Conservation (phyloP, 1,140 invertebrate genomes). For the Hylyphantes graminicola region DNA sequence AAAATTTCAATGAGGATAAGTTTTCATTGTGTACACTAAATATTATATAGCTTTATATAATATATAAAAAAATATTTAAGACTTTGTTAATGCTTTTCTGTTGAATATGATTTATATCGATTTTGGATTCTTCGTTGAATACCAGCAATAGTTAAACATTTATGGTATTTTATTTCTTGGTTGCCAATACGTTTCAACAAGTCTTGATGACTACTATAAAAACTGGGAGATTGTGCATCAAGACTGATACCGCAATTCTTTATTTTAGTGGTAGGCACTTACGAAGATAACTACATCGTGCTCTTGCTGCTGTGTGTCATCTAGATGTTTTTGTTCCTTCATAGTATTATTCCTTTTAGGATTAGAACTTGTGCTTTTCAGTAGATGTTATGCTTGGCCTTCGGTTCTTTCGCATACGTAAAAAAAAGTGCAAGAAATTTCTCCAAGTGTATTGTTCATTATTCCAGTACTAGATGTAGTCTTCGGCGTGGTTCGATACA, state of each 20-base stretch:
- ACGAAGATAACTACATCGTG: conserved; percentile 45
- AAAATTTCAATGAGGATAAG: neutral
- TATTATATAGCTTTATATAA: conserved; percentile 36
- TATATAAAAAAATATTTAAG: conserved; percentile 52
- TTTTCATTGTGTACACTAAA: conserved; percentile 36
- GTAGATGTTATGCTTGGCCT: conserved; percentile 46
- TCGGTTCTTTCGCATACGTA: conserved; percentile 18
- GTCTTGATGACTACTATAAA: conserved; percentile 55
- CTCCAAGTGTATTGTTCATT: conserved; percentile 41
- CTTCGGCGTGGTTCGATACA: conserved; percentile 27
- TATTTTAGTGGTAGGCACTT: conserved; percentile 42
- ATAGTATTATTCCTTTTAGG: conserved; percentile 35
- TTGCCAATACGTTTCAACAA: conserved; percentile 8
- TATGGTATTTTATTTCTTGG: conserved; percentile 40
- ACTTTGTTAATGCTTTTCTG: conserved; percentile 40
- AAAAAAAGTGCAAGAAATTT: conserved; percentile 26
- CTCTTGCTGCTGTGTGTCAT: conserved; percentile 10
- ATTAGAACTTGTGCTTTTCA: conserved; percentile 48
- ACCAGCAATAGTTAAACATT: conserved; percentile 40
- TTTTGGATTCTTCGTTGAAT: conserved; percentile 1
- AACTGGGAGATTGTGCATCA: conserved; percentile 52
- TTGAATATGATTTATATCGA: conserved; percentile 45
- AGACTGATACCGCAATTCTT: conserved; percentile 12
- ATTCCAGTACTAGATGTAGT: conserved; percentile 50
- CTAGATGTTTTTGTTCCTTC: conserved; percentile 33